Evolutionary conservation across 1,140 invertebrate genomes (phyloP).

Genomic region (Alviniconcha marisindica): DNA sequence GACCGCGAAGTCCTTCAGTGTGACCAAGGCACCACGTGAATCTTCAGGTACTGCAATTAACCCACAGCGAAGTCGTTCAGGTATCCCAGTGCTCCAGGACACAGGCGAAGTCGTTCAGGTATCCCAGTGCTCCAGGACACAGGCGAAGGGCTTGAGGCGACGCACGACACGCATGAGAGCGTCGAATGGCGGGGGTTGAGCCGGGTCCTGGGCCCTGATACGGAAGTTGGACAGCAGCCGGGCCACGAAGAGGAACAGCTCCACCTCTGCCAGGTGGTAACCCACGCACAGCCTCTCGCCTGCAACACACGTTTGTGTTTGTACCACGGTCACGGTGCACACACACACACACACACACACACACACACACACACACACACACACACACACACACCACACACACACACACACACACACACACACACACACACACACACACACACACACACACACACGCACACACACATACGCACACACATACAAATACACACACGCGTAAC

Average conservation of each 20-base stretch:
- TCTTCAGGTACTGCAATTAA: too few relatives aligned
- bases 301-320: too few relatives aligned
- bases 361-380: neutral
- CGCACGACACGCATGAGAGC: conserved; percentile 46
- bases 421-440: too few relatives aligned
- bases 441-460: too few relatives aligned
- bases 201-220: conserved; percentile 1
- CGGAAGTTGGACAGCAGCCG: conserved; percentile 40
- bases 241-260: conserved; percentile 45
- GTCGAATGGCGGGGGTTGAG: conserved; percentile 35
- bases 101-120: too few relatives aligned
- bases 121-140: conserved; percentile 34
- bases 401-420: neutral
- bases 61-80: too few relatives aligned
- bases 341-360: neutral
- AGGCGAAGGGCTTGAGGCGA: conserved; percentile 42
- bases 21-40: too few relatives aligned
- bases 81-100: too few relatives aligned
- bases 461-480: too few relatives aligned
- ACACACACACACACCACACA: too few relatives aligned
- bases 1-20: too few relatives aligned
- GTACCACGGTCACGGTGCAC: neutral
- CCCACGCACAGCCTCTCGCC: conserved; percentile 49
- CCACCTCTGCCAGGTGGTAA: conserved; percentile 41
- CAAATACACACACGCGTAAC: too few relatives aligned